These are phyloP conservation scores for Julus scanicus DNA, from an alignment of 2,888 invertebrate genomes.

Conservation along the genomic window DNA sequence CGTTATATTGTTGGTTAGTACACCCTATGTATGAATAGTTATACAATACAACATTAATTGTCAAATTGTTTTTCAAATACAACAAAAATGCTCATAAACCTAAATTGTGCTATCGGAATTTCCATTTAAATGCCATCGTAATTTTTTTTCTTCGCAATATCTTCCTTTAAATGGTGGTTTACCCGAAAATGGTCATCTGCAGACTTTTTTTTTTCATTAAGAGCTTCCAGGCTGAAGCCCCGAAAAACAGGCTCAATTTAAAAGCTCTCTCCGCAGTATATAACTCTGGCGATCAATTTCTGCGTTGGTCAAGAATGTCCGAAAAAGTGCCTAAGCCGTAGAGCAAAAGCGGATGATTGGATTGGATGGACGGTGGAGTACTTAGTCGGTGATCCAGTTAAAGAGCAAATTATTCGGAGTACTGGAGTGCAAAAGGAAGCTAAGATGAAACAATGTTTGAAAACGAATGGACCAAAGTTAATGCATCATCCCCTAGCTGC, in stretches of 20 bases:
- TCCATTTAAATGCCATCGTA: no score
- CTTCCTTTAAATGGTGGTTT: no score
- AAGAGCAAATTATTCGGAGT: constrained; percentile 39
- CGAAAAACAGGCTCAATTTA: not conserved
- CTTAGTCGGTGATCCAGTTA: constrained; percentile 34
- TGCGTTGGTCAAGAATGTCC: constrained; percentile 20
- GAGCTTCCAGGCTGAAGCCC: not conserved
- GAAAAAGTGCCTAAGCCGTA: not conserved
- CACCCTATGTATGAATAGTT: no score
- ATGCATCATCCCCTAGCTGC: constrained; percentile 23
- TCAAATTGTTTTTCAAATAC: no score
- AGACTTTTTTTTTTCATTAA: not conserved
- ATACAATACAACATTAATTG: no score
- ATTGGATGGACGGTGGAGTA: constrained; percentile 15
- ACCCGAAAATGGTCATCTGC: not conserved
- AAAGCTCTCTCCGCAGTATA: not conserved
- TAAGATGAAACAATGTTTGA: constrained; percentile 39
- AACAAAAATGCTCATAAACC: no score
- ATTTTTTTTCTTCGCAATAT: no score
- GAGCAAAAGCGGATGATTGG: constrained; percentile 11
- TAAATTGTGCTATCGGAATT: no score
- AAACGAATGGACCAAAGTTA: constrained; percentile 3
- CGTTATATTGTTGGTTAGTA: no score
- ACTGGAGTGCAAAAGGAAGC: constrained; percentile 41
- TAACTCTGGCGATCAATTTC: not conserved